Percentiles rank a stretch among this genome's conserved stretches.
Evolutionary conservation across 2,888 invertebrate genomes (phyloP).

Genomic region (Orthosia incerta): DNA sequence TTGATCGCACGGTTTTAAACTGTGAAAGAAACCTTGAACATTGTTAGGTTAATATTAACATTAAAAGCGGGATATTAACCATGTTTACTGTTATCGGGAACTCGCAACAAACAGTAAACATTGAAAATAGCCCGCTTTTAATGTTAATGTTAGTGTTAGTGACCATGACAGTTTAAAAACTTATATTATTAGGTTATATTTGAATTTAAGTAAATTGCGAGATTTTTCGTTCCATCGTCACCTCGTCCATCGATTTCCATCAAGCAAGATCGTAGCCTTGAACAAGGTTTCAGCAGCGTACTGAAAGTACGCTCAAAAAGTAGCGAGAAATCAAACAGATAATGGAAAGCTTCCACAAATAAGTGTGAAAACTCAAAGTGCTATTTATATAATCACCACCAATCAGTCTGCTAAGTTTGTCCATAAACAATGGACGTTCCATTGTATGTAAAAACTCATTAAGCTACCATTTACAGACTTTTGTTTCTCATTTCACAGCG

Average conservation of each 20-base stretch:
- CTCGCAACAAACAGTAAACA: no score
- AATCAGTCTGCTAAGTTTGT: conserved; percentile 2
- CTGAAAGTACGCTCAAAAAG: not conserved
- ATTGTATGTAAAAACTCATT: conserved; percentile 23
- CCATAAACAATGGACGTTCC: not conserved
- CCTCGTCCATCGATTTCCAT: no score
- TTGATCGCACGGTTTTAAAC: not conserved
- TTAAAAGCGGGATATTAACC: no score
- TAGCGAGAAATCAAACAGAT: not conserved
- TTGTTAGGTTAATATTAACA: no score
- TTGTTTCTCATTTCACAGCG: conserved; percentile 41
- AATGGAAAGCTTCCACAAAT: not conserved
- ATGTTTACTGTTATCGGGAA: no score
- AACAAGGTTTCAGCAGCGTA: not conserved
- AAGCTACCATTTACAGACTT: conserved; percentile 18
- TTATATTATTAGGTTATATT: no score
- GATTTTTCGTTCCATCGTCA: no score
- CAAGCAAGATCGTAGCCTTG: no score
- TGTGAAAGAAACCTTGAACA: not conserved
- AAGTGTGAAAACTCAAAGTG: not conserved
- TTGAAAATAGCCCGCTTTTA: no score
- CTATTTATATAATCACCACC: conserved; percentile 6
- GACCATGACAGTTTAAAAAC: no score
- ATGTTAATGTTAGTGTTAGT: no score
- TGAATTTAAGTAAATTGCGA: no score